Evolutionary conservation across 2,888 invertebrate species (phyloP).

Genomic region (Erebia palarica): DNA sequence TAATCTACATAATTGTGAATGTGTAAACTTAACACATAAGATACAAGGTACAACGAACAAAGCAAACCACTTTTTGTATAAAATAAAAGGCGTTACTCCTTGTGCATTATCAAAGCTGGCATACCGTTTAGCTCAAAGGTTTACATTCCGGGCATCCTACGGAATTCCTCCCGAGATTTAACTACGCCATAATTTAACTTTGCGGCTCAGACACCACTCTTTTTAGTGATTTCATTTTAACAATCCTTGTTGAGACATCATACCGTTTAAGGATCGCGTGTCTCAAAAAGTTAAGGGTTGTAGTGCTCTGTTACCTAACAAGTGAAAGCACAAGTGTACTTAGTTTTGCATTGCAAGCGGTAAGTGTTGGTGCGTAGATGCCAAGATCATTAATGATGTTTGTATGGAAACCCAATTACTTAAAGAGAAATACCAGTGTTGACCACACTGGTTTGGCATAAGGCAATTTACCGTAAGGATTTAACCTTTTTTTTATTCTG

Average conservation of each 20-base stretch:
- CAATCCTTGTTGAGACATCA: neutral
- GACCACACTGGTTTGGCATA: too few species aligned
- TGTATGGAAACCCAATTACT: too few species aligned
- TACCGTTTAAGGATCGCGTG: neutral
- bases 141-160: conserved; percentile 47
- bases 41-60: neutral
- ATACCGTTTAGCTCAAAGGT: conserved; percentile 46
- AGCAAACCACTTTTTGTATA: conserved; percentile 33
- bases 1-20: neutral
- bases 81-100: conserved; percentile 44
- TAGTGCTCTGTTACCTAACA: too few species aligned
- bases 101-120: conserved; percentile 46
- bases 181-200: conserved; percentile 51
- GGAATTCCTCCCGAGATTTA: conserved; percentile 51
- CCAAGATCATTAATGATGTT: too few species aligned
- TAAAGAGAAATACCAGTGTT: too few species aligned
- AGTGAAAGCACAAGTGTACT: too few species aligned
- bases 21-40: neutral
- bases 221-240: conserved; percentile 15
- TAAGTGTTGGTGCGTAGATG: too few species aligned
- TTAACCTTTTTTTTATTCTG: too few species aligned
- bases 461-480: too few species aligned
- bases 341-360: too few species aligned
- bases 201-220: conserved; percentile 28
- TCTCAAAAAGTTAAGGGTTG: too few species aligned